Percentiles rank a stretch among this genome's conserved stretches.
phyloP scores from a whole-genome alignment of 2,113 vertebrate genomes.

The Edolisoma coerulescens region DNA sequence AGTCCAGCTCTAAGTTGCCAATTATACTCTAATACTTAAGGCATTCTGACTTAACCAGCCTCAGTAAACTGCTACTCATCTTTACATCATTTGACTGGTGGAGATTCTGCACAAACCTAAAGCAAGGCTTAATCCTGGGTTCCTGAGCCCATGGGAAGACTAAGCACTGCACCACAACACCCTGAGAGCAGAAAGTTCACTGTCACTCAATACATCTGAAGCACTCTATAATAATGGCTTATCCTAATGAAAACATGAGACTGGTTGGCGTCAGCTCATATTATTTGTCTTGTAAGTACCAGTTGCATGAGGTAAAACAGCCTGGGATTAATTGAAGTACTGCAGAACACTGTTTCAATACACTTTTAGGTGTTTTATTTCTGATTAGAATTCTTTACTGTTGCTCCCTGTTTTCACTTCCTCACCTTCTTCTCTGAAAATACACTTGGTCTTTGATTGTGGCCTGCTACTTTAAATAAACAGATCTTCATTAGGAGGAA shows the following conservation, averaged over 20 bases:
- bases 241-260: conserved; percentile 14
- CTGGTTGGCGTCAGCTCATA: neutral
- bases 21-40: neutral
- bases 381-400: conserved; percentile 37
- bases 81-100: neutral
- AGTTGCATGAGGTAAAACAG: conserved; percentile 10
- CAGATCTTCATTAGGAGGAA: neutral
- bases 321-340: neutral
- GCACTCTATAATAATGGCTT: neutral
- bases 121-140: neutral
- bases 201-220: neutral
- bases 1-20: neutral
- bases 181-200: neutral
- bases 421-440: conserved; percentile 23
- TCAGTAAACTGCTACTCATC: neutral
- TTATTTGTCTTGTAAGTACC: conserved; percentile 27
- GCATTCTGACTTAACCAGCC: neutral
- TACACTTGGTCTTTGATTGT: conserved; percentile 23
- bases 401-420: conserved; percentile 16
- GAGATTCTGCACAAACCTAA: neutral
- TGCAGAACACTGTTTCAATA: neutral
- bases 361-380: conserved; percentile 30
- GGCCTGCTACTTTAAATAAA: conserved; percentile 38
- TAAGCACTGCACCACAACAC: neutral
- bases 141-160: neutral